phyloP scores from a whole-genome alignment of 2,888 invertebrate species.

The Cybosia mesomella region DNA sequence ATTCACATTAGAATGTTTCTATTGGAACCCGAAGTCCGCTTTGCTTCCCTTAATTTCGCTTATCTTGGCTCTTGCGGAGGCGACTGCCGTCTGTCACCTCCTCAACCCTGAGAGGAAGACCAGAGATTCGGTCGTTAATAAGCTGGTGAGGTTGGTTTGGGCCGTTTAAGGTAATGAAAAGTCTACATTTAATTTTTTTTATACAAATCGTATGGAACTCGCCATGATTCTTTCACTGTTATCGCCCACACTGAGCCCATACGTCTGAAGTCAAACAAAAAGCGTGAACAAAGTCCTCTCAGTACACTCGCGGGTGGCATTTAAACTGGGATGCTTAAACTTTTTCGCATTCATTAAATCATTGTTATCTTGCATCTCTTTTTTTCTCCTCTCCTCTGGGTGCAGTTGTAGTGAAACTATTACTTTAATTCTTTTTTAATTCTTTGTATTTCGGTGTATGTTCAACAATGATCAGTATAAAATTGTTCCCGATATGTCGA shows the following conservation, averaged over 20 bases:
- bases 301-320: slow-evolving; percentile 63
- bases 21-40: too few species aligned
- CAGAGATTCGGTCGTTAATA: too few species aligned
- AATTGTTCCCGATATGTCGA: too few species aligned
- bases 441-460: slow-evolving; percentile 36
- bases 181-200: too few species aligned
- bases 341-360: slow-evolving; percentile 75
- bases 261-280: slow-evolving; percentile 43
- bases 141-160: too few species aligned
- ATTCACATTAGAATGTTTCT: too few species aligned
- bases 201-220: background rate
- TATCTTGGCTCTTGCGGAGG: too few species aligned
- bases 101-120: too few species aligned
- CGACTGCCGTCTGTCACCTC: too few species aligned
- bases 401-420: slow-evolving; percentile 54
- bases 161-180: too few species aligned
- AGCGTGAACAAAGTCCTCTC: slow-evolving; percentile 50
- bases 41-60: too few species aligned
- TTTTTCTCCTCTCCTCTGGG: slow-evolving; percentile 54
- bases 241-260: slow-evolving; percentile 32
- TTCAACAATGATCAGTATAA: slow-evolving; percentile 14
- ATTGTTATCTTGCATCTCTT: slow-evolving; percentile 70
- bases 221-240: background rate
- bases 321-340: slow-evolving; percentile 61
- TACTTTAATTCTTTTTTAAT: slow-evolving; percentile 44